Evolutionary conservation across 2,113 vertebrate species (phyloP).

Genomic region (Polyodon spathula): DNA sequence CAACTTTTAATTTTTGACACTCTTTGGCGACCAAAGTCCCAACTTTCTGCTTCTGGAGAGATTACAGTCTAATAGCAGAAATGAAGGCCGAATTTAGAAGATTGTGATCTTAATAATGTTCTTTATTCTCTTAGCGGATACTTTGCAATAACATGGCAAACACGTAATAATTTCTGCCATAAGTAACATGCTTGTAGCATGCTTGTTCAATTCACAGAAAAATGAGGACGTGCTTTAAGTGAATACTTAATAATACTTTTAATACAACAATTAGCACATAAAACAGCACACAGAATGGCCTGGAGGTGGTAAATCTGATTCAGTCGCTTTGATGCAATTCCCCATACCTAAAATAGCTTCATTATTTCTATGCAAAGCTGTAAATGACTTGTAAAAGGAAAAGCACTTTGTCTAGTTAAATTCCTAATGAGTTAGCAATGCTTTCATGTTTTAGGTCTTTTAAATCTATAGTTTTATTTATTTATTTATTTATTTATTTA

Average conservation of each 20-base stretch:
- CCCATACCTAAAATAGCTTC: conserved; percentile 17
- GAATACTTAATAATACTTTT: conserved; percentile 19
- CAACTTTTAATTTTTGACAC: too few relatives aligned
- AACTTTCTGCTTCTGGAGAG: too few relatives aligned
- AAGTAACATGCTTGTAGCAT: neutral
- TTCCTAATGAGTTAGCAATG: conserved; percentile 17
- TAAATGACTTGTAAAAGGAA: conserved; percentile 19
- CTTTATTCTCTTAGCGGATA: neutral
- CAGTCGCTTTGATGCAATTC: conserved; percentile 18
- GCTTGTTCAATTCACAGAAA: conserved; percentile 6
- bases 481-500: neutral
- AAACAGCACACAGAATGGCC: conserved; percentile 9
- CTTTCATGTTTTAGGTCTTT: conserved; percentile 12
- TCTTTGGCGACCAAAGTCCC: too few relatives aligned
- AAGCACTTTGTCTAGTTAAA: conserved; percentile 19
- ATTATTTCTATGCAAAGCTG: conserved; percentile 21
- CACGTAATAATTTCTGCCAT: neutral
- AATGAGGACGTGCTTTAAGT: conserved; percentile 8
- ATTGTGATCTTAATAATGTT: neutral
- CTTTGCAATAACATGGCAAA: neutral
- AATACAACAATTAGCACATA: conserved; percentile 15
- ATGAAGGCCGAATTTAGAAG: too few relatives aligned
- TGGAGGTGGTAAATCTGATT: conserved; percentile 15
- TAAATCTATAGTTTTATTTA: neutral
- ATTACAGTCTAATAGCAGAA: too few relatives aligned